phyloP scores from a whole-genome alignment of 2,113 vertebrate species.

The Promerops cafer region DNA sequence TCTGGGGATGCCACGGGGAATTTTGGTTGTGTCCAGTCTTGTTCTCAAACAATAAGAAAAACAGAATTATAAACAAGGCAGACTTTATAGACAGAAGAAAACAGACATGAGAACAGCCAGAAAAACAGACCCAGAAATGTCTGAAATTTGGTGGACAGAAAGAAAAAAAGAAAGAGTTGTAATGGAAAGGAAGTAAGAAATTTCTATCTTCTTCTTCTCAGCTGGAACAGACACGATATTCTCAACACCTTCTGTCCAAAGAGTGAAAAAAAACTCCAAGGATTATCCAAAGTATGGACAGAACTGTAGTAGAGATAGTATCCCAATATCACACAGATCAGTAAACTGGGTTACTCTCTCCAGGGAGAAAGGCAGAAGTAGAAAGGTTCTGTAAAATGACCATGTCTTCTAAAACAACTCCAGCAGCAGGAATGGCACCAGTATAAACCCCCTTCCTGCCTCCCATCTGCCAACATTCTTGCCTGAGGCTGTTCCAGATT shows the following conservation, averaged over 20 bases:
- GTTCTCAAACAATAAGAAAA: slow-evolving; percentile 12
- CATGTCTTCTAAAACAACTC: not conserved
- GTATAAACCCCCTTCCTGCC: not conserved
- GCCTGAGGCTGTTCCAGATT: not conserved
- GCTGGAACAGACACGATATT: not conserved
- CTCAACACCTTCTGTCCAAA: not conserved
- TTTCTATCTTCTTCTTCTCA: not conserved
- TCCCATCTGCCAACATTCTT: not conserved
- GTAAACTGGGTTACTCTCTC: not conserved
- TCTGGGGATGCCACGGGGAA: not conserved
- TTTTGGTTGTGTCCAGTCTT: slow-evolving; percentile 47
- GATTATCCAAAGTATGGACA: not conserved
- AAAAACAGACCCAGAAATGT: not conserved
- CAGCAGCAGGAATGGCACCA: not conserved
- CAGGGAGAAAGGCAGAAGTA: not conserved
- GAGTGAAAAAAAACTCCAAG: not conserved
- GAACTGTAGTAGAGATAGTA: not conserved
- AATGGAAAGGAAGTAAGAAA: not conserved
- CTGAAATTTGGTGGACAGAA: not conserved
- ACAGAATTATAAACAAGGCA: not conserved
- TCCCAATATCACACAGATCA: not conserved
- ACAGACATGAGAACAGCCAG: not conserved
- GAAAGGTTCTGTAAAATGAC: not conserved
- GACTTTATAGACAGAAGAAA: not conserved
- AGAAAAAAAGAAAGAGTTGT: not conserved